Conservation (phyloP, 30 jellyfish, hydroid and myxozoan species). For the Hydra vulgaris region DNA sequence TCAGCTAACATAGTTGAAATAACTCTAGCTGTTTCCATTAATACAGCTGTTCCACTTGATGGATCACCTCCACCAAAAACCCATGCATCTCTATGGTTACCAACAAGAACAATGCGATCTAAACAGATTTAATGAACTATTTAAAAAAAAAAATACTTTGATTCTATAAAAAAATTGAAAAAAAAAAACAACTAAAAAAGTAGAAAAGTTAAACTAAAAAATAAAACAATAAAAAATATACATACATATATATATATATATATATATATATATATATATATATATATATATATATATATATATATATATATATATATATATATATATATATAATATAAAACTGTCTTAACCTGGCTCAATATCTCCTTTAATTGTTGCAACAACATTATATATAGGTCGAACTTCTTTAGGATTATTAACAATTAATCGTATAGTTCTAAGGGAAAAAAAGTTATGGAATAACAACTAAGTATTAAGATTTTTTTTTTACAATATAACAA, state of each 20-base stretch:
- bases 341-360: constrained; percentile 98
- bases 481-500: neutral
- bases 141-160: neutral
- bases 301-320: no score
- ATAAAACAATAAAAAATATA: no score
- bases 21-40: constrained; percentile 37
- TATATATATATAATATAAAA: no score
- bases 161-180: neutral
- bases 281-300: no score
- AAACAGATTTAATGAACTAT: neutral
- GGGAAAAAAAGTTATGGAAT: neutral
- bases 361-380: constrained; percentile 61
- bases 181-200: no score
- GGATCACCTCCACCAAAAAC: constrained; percentile 55
- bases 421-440: constrained; percentile 7
- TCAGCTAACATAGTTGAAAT: constrained; percentile 18
- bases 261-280: no score
- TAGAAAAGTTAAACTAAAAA: neutral
- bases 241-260: no score
- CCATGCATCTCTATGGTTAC: constrained; percentile 61
- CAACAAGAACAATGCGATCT: constrained; percentile 42
- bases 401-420: constrained; percentile 24
- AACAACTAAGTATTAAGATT: neutral
- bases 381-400: constrained; percentile 45
- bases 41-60: constrained; percentile 44